Base-by-base conservation (phyloP, 2,797 vertebrate species). In the Jordanella pulchra region DNA sequence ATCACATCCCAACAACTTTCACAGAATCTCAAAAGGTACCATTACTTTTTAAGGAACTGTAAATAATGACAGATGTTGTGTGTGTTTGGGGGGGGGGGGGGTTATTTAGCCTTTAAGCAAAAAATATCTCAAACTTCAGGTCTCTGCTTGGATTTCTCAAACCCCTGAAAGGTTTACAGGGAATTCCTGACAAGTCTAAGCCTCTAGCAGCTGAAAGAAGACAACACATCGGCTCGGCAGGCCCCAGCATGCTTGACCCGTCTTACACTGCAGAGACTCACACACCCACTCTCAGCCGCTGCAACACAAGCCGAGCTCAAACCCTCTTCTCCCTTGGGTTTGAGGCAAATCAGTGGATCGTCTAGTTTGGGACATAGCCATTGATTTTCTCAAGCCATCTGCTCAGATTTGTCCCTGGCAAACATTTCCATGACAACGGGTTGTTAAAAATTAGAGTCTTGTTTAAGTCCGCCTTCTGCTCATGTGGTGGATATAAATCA, bases 321-420 rank as follows among this genome's bases (percentile, higher is more conserved):
- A 82, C 75, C 47, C 65, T 71, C 53, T 65, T 21, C 10, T 42
- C 82, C 69, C 69, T 28, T 2, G 75, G 75, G 82, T 48, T 73
- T 39, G 39, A 73, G 69, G 82, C 77, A 83, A 87, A 88, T 79
- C 79, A 76, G 84, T 1, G 7, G 83, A 84, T 86, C 81, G 72
- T 82, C 81, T 27, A 14, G 61, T 84, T 80, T 89, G 87, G 89
- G 75, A 73, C 66, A 4, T 30, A 50, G 87, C 89, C 91, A 90
- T 90, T 51, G 82, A 89, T 89, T 91, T 65, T 75, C 82, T 86
- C 74, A 1, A 47, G 87, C 92, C 91, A 93, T 93, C 92, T 93
- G 92, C 75, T 91, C 84, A 1, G 54, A 82, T 77, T 73, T 88
- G 87, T 86, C 89, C 69, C 65, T 7, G 28, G 21, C 50, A 21